phyloP scores from a whole-genome alignment of 2,888 invertebrate species.

The Pimpla rufipes region DNA sequence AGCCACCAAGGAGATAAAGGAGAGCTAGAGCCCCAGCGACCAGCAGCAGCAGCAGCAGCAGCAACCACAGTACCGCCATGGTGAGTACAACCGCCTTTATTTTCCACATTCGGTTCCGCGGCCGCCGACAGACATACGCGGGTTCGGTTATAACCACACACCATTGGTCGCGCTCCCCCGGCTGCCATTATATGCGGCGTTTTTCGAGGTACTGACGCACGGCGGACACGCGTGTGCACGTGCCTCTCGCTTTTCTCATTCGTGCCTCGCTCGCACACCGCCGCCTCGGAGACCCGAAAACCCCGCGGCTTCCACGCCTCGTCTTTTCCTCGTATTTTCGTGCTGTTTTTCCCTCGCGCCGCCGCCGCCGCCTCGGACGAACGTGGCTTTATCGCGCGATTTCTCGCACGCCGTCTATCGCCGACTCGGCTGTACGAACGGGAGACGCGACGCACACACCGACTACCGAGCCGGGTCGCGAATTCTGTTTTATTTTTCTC shows the following conservation, averaged over 20 bases:
- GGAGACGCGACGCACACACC: background rate
- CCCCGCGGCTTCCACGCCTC: slow-evolving; percentile 8
- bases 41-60: slow-evolving; percentile 52
- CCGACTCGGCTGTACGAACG: background rate
- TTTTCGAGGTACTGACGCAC: slow-evolving; percentile 75
- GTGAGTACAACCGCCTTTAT: slow-evolving; percentile 50
- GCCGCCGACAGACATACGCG: background rate
- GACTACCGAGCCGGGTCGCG: background rate
- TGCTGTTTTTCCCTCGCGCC: background rate
- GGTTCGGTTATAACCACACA: background rate
- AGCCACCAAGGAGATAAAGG: slow-evolving; percentile 62
- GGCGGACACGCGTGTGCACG: slow-evolving; percentile 72
- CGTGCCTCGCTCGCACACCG: background rate
- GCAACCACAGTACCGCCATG: slow-evolving; percentile 62
- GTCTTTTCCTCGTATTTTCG: slow-evolving; percentile 13
- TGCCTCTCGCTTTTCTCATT: slow-evolving; percentile 36
- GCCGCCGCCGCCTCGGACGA: background rate
- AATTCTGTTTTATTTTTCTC: background rate
- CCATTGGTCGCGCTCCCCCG: slow-evolving; percentile 16
- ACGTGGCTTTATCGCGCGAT: background rate
- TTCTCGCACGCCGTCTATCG: background rate
- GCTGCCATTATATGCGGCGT: slow-evolving; percentile 67
- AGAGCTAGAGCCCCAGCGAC: slow-evolving; percentile 53
- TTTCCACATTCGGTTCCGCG: background rate
- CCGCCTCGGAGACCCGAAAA: background rate